phyloP scores from a whole-genome alignment of 2,888 invertebrate genomes.

The Drosophila pegasa region DNA sequence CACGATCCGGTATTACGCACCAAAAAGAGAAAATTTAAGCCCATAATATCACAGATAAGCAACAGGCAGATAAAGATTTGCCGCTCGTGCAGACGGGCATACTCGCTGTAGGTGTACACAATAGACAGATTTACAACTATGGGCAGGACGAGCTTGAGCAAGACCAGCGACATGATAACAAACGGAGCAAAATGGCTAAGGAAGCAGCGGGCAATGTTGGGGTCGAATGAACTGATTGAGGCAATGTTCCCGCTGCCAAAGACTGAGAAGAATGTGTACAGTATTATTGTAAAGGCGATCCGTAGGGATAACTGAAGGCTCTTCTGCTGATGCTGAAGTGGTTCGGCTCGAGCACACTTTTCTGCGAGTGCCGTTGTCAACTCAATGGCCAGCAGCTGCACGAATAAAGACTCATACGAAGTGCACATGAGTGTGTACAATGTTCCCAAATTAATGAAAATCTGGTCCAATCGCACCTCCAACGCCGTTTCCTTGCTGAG shows the following conservation, averaged over 20 bases:
- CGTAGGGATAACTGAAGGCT: constrained; percentile 58
- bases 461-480: constrained; percentile 85
- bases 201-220: constrained; percentile 95
- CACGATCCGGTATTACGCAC: constrained; percentile 97
- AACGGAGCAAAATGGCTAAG: constrained; percentile 97
- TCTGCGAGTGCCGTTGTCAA: constrained; percentile 57
- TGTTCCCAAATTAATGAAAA: constrained; percentile 87
- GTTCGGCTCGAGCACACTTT: constrained; percentile 26
- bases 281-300: constrained; percentile 87
- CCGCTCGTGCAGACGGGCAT: constrained; percentile 68
- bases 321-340: constrained; percentile 42
- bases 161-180: constrained; percentile 92
- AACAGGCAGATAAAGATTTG: constrained; percentile 90
- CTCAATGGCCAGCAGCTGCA: constrained; percentile 85
- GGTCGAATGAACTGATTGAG: constrained; percentile 98
- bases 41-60: constrained; percentile 93
- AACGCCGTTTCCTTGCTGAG: constrained; percentile 58
- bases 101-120: constrained; percentile 72
- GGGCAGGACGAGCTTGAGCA: constrained; percentile 93
- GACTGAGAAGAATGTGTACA: constrained; percentile 94
- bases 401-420: constrained; percentile 92
- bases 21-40: constrained; percentile 93
- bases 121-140: constrained; percentile 88
- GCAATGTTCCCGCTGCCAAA: constrained; percentile 99
- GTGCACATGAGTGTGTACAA: constrained; percentile 89